Percentiles rank a stretch among this genome's conserved stretches.
Evolutionary conservation across 2,113 vertebrate species (phyloP).

Genomic region (Eurystomus gularis): DNA sequence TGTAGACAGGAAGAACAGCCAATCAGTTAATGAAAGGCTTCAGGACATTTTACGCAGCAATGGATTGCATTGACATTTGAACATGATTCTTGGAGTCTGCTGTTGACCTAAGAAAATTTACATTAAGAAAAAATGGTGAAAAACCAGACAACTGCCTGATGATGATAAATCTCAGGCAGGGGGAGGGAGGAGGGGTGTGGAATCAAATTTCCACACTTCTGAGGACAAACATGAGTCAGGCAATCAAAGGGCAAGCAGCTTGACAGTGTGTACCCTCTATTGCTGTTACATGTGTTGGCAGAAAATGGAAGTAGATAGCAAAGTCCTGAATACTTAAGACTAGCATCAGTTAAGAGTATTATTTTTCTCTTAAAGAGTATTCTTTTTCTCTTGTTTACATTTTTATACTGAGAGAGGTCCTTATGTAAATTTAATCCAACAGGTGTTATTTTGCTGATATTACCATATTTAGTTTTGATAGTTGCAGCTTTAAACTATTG

Average conservation of each 20-base stretch:
- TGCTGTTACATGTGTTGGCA: not conserved
- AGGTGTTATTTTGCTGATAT: not conserved
- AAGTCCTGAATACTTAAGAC: not conserved
- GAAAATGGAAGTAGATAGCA: not conserved
- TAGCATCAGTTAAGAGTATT: not conserved
- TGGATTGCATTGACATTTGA: not conserved
- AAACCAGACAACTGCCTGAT: not conserved
- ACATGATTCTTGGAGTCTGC: not conserved
- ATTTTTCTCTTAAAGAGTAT: too few species aligned
- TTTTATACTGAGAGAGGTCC: not conserved
- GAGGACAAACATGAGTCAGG: not conserved
- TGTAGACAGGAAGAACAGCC: not conserved
- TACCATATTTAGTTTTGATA: not conserved
- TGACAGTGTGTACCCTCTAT: not conserved
- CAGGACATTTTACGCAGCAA: not conserved
- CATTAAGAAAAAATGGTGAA: not conserved
- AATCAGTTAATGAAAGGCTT: not conserved
- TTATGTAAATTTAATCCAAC: not conserved
- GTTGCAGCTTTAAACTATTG: not conserved
- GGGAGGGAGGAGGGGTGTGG: rapidly evolving
- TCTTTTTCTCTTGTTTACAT: not conserved
- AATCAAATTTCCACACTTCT: not conserved
- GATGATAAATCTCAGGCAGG: not conserved
- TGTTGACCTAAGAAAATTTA: not conserved
- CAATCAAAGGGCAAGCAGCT: not conserved